Conservation (phyloP, 2,888 invertebrate genomes). For the Hymenopus coronatus region DNA sequence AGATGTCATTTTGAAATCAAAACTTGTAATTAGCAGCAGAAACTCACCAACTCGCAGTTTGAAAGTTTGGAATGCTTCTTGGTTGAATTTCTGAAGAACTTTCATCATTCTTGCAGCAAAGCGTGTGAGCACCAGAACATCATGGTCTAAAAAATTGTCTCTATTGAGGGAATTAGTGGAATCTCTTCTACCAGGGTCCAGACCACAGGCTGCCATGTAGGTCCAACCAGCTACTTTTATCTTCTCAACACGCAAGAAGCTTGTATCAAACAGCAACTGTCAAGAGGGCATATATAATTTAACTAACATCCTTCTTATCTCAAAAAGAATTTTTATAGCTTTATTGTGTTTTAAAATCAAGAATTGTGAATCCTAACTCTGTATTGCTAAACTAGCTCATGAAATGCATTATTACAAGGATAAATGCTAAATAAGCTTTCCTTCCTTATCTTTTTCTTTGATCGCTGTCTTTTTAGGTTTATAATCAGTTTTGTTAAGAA, state of each 20-base stretch:
- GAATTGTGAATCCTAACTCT: background rate
- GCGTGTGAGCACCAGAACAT: conserved; percentile 60
- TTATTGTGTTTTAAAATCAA: background rate
- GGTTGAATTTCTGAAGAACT: conserved; percentile 59
- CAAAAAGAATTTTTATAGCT: background rate
- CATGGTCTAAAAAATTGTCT: conserved; percentile 40
- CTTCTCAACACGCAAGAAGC: conserved; percentile 77
- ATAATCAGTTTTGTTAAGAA: too few species aligned
- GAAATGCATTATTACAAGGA: too few species aligned
- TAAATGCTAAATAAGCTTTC: too few species aligned
- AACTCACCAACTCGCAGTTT: conserved; percentile 69
- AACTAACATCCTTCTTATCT: background rate
- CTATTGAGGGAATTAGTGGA: conserved; percentile 45
- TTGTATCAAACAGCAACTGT: conserved; percentile 62
- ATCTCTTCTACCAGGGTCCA: conserved; percentile 69
- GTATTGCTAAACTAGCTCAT: too few species aligned
- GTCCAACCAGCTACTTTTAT: conserved; percentile 96
- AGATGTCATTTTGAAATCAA: background rate
- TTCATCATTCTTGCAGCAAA: conserved; percentile 74
- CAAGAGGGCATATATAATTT: conserved; percentile 22
- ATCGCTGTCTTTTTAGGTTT: too few species aligned
- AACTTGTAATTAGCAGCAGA: background rate
- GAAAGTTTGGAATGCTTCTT: conserved; percentile 58
- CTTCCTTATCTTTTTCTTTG: too few species aligned
- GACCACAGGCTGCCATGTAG: conserved; percentile 95